Percentiles rank a stretch among this genome's conserved stretches.
These are phyloP conservation scores for Euborellia annulipes DNA, from an alignment of 1,140 invertebrate species.

Conservation along the genomic window DNA sequence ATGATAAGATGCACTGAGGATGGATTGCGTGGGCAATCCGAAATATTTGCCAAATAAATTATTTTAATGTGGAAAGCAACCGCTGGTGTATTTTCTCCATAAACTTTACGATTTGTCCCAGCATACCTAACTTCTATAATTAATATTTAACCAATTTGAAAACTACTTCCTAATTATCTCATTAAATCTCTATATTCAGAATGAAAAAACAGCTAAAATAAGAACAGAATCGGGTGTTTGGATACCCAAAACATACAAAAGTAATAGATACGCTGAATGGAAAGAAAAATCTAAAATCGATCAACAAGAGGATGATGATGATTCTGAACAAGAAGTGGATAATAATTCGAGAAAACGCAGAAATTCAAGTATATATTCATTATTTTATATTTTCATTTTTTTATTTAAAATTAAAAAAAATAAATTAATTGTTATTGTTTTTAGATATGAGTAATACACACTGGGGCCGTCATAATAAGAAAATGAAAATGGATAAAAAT, in stretches of 20 bases:
- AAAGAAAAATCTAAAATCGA: slow-evolving; percentile 62
- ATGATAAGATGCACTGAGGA: no score
- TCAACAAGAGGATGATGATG: slow-evolving; percentile 37
- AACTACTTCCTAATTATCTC: slow-evolving; percentile 5
- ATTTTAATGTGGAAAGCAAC: no score
- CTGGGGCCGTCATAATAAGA: slow-evolving; percentile 43
- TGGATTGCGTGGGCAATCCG: no score
- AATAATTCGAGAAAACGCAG: no score
- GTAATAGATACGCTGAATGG: slow-evolving; percentile 77
- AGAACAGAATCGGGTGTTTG: slow-evolving; percentile 86
- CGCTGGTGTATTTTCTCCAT: no score
- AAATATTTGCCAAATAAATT: no score
- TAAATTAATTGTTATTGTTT: neutral
- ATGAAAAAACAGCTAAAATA: slow-evolving; percentile 60
- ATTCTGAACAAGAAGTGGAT: slow-evolving; percentile 35
- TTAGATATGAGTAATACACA: slow-evolving; percentile 32
- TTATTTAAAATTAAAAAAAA: neutral
- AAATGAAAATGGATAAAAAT: slow-evolving; percentile 29
- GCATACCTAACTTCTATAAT: no score
- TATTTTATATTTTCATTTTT: slow-evolving; percentile 16
- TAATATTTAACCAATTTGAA: no score
- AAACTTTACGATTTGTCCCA: no score
- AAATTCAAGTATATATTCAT: slow-evolving; percentile 18
- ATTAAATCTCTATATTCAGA: slow-evolving; percentile 23
- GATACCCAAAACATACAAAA: slow-evolving; percentile 88